Conservation (phyloP, 2,888 invertebrate species). For the Caenorhabditis sulstoni region DNA sequence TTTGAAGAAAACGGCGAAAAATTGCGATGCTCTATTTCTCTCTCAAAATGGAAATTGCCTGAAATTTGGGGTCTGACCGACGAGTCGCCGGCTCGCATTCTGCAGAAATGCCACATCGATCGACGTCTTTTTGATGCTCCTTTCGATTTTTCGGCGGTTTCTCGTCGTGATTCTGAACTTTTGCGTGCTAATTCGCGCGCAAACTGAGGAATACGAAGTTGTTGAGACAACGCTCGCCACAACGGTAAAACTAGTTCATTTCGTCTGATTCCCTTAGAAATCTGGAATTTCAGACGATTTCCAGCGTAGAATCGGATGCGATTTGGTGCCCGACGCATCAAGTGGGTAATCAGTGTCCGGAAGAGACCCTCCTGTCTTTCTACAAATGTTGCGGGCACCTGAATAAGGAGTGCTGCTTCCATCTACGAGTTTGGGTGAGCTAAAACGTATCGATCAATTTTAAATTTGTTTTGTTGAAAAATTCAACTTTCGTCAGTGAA, state of each 20-base stretch:
- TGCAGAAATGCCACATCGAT: slow-evolving; percentile 52
- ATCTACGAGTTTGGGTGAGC: slow-evolving; percentile 57
- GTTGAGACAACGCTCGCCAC: slow-evolving; percentile 1
- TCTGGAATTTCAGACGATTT: background rate
- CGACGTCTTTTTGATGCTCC: slow-evolving; percentile 22
- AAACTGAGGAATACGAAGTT: background rate
- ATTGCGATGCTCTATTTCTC: background rate
- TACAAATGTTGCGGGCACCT: slow-evolving; percentile 63
- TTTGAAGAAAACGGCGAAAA: too few species aligned
- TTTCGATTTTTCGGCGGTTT: slow-evolving; percentile 3
- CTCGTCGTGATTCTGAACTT: slow-evolving; percentile 6
- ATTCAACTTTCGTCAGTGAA: background rate
- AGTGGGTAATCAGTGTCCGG: slow-evolving; percentile 49
- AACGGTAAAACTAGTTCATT: slow-evolving; percentile 12
- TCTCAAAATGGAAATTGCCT: slow-evolving; percentile 19
- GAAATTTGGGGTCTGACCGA: slow-evolving; percentile 27
- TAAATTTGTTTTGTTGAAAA: background rate
- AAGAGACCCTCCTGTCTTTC: slow-evolving; percentile 51
- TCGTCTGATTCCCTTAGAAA: too few species aligned
- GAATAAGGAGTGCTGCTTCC: slow-evolving; percentile 63
- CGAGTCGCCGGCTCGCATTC: slow-evolving; percentile 25
- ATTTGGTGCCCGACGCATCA: slow-evolving; percentile 55
- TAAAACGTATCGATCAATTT: background rate
- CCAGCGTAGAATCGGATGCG: slow-evolving; percentile 30
- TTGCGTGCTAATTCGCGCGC: background rate